These are phyloP conservation scores for Tachycineta bicolor DNA, from an alignment of 2,113 vertebrate genomes.

Conservation along the genomic window DNA sequence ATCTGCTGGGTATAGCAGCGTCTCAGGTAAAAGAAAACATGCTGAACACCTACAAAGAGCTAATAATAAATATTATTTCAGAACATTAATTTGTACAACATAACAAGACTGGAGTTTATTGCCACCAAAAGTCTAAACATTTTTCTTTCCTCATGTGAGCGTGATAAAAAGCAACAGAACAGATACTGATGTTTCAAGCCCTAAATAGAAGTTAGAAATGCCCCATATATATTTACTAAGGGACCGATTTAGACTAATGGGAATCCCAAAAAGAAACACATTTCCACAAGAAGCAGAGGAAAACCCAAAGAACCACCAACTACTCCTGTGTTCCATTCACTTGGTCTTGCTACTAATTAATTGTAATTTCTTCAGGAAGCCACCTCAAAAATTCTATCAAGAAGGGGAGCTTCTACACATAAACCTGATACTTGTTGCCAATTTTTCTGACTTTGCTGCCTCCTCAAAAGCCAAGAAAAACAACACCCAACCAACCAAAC, in stretches of 20 bases:
- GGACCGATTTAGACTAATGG: background rate
- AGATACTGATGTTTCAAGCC: background rate
- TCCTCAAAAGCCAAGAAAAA: background rate
- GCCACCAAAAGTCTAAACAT: background rate
- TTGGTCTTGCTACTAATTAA: background rate
- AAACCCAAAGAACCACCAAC: background rate
- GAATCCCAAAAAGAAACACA: background rate
- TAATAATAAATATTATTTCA: background rate
- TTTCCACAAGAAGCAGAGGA: background rate
- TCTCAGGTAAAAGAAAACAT: background rate
- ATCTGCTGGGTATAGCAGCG: fast-evolving
- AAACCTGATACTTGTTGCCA: background rate
- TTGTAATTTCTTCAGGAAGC: background rate
- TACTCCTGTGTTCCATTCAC: background rate
- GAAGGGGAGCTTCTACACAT: background rate
- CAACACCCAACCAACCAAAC: background rate
- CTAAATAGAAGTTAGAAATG: background rate
- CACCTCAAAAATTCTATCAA: background rate
- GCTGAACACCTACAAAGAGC: background rate
- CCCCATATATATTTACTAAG: background rate
- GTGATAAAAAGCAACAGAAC: background rate
- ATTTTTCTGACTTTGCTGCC: background rate
- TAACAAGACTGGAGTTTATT: background rate
- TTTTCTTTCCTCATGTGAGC: background rate
- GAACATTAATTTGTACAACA: background rate